Conservation (phyloP, 2,888 invertebrate genomes). For the Hydroisotoma schaefferi region DNA sequence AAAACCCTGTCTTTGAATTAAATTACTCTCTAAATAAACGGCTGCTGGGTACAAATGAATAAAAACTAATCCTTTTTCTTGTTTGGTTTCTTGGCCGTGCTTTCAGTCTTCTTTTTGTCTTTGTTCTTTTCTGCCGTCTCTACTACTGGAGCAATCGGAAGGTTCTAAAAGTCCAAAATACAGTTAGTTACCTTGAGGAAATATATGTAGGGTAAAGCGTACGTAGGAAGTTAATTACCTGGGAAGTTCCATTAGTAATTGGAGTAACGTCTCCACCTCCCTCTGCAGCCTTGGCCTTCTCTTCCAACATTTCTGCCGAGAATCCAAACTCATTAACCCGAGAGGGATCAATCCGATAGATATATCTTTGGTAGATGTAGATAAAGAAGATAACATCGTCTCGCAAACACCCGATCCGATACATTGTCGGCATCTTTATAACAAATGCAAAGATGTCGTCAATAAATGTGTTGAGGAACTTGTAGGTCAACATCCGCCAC, state of each 20-base stretch:
- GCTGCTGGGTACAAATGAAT: no score
- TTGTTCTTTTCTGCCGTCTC: no score
- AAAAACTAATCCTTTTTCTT: no score
- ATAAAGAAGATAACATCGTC: conserved; percentile 94
- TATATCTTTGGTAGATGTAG: conserved; percentile 97
- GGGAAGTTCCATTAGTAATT: neutral
- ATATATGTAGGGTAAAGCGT: no score
- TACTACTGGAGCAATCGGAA: no score
- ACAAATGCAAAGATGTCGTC: conserved; percentile 99
- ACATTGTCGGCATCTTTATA: conserved; percentile 99
- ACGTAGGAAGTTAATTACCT: no score
- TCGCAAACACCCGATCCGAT: conserved; percentile 58
- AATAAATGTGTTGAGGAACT: conserved; percentile 98
- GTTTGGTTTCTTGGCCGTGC: no score
- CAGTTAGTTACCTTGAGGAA: no score
- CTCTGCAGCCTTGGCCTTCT: neutral
- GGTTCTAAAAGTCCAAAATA: no score
- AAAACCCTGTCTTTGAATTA: conserved; percentile 25
- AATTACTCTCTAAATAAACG: no score
- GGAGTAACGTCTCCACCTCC: neutral
- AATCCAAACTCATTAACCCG: conserved; percentile 98
- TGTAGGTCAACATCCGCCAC: conserved; percentile 99
- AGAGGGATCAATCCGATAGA: conserved; percentile 92
- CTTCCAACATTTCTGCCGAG: conserved; percentile 57
- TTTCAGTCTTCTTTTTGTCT: no score